Base-by-base conservation (phyloP, 2,888 invertebrate species). In the Emesis furor region DNA sequence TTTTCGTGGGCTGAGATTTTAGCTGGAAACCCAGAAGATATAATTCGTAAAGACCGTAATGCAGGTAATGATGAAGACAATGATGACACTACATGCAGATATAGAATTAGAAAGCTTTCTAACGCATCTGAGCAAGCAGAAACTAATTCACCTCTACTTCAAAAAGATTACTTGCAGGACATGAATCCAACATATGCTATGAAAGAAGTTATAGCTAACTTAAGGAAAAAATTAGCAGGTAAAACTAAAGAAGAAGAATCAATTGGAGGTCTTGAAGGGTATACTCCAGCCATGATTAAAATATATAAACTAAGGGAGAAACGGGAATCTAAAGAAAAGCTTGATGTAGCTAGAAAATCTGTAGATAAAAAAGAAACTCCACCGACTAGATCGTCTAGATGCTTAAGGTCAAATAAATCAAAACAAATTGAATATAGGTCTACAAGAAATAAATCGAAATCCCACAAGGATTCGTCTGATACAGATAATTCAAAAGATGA, bases 171-270 rank as follows among this genome's bases (percentile, higher is more conserved):
- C 88, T 92, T 98, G 73, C 92, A 94, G 74, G 92, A 92, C n/a
- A 87, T 97, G 78, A 97, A 97, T 90, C 98, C 98, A 0, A 98
- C 98, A 0, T 97, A 98, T 71, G 98, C 98, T 0, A 98, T 98
- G 98, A 95, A 97, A 84, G 97, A 98, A 86, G 97, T 98, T 0
- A 94, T 98, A 77, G 97, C 97, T 59, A 97, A 96, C 90, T 97
- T 97, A 89, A 97, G 97, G 88, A 98, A 97, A 79, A 97, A 97
- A 91, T 91, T 94, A 30, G 80, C 93, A 0, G 94, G 95, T 0
- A 94, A 94, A 91, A 73, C 78, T 5, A 95, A 94, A 86, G 95
- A 94, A 42, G 95, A 94, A 78, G 94, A 94, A 8, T 59, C 74
- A 8, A 81, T 86, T 3, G 90, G 92, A 42, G 91, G 89, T 2